Conservation (phyloP, 2,113 vertebrate species). For the Antechinus stuartii region DNA sequence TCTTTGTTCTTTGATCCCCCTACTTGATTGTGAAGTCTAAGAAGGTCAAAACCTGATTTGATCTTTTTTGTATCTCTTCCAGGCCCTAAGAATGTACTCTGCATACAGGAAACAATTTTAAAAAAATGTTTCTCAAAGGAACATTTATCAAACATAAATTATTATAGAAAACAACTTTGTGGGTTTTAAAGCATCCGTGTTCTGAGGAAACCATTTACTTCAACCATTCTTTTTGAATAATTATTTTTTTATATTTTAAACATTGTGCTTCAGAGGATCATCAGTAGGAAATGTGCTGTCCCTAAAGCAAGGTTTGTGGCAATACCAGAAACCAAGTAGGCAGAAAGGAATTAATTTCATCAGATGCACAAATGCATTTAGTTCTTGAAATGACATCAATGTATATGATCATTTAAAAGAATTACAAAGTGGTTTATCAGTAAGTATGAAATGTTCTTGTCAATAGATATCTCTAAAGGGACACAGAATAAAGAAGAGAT, state of each 20-base stretch:
- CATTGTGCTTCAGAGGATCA: background rate
- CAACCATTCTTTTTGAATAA: slow-evolving; percentile 14
- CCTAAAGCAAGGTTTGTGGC: background rate
- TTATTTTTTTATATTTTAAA: background rate
- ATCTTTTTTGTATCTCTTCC: background rate
- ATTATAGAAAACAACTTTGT: background rate
- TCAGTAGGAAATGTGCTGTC: background rate
- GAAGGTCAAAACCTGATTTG: background rate
- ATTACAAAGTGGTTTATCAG: background rate
- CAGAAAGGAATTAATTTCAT: slow-evolving; percentile 2
- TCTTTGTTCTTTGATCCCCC: background rate
- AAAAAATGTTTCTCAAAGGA: background rate
- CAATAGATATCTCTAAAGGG: background rate
- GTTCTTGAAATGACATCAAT: slow-evolving; percentile 37
- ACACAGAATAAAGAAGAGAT: background rate
- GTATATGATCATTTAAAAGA: background rate
- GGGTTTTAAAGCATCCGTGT: background rate
- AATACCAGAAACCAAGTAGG: background rate
- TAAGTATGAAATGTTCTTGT: background rate
- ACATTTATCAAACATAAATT: background rate
- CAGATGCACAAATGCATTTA: slow-evolving; percentile 15
- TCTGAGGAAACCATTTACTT: background rate
- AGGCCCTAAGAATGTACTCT: background rate
- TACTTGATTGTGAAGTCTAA: background rate
- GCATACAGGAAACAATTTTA: background rate